Evolutionary conservation across 2,888 invertebrate species (phyloP), one percentile per base, ranked within the genome.

Genomic region (Malthinus flaveolus): DNA sequence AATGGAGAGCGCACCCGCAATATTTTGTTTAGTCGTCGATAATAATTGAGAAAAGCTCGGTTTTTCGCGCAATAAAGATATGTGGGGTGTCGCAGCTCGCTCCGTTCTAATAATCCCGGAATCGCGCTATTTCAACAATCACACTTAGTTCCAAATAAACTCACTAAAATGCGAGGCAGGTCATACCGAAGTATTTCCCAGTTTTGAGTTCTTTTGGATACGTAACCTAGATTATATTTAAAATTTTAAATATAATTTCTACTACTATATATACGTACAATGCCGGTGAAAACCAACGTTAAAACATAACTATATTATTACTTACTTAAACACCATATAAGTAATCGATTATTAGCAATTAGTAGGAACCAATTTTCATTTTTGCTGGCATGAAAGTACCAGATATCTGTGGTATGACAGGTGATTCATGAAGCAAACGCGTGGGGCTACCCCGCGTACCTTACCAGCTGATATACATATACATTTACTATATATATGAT

Each of bases 111-210:
- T 61, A 54, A 55, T 61, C 37, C 62, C 62, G 57, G 61, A 49
- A 49, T 67, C 69, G 69, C 74, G 71, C 76, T 75, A 74, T 73
- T 71, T 79, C 85, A 85, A 86, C 85, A 86, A 86, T 86, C 86
- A 86, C 86, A 86, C 86, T 85, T 85, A 85, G 84, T 85, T 86
- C 86, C 85, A 86, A 86, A 85, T 84, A 85, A 86, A 86, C 86
- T 86, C 86, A 86, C 86, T 86, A 85, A 83, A 84, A 81, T 86
- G 86, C 86, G 86, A 86, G 86, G 86, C 84, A 86, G 86, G 86
- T 78, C 73, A 78, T 78, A 77, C 79, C 77, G 77, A 77, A 75
- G 79, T 78, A 78, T 76, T 79, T 75, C 79, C 79, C 79, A 79
- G 74, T 78, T 76, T 78, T 79, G 79, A 79, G 79, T 79, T 79